phyloP scores from a whole-genome alignment of 1,140 invertebrate species.

The Coptotermes formosanus region DNA sequence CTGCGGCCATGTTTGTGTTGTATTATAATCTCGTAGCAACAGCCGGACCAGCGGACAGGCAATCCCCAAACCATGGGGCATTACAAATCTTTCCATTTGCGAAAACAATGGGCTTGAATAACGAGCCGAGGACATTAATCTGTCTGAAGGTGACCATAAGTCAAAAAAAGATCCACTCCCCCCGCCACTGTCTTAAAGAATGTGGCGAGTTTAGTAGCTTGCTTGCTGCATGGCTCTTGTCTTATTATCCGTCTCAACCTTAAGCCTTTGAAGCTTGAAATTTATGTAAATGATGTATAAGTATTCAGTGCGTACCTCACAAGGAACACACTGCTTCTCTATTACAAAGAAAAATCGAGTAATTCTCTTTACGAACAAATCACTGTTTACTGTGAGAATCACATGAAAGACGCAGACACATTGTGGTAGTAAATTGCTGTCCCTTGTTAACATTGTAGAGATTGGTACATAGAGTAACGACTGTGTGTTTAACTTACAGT shows the following conservation, averaged over 20 bases:
- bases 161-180: background rate
- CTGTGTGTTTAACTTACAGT: too few relatives aligned
- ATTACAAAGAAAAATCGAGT: too few relatives aligned
- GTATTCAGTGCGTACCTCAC: too few relatives aligned
- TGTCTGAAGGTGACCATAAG: slow-evolving; percentile 31
- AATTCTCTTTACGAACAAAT: too few relatives aligned
- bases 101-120: slow-evolving; percentile 33
- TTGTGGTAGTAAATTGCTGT: too few relatives aligned
- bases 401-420: too few relatives aligned
- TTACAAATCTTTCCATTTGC: slow-evolving; percentile 23
- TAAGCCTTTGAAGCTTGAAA: too few relatives aligned
- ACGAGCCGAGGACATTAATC: slow-evolving; percentile 32
- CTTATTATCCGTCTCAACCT: background rate
- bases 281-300: too few relatives aligned
- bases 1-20: background rate
- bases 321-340: too few relatives aligned
- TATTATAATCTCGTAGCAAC: background rate
- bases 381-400: too few relatives aligned
- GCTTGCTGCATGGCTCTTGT: background rate
- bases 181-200: background rate
- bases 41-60: background rate
- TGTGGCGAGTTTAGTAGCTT: slow-evolving; percentile 1
- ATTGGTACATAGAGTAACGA: too few relatives aligned
- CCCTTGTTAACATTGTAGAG: too few relatives aligned
- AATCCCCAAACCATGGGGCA: background rate